A percentile compares a stretch with the other conserved stretches of the same genome.
Evolutionary conservation across 1,140 invertebrate species (phyloP).

Genomic region (Rhagoletis pomonella): DNA sequence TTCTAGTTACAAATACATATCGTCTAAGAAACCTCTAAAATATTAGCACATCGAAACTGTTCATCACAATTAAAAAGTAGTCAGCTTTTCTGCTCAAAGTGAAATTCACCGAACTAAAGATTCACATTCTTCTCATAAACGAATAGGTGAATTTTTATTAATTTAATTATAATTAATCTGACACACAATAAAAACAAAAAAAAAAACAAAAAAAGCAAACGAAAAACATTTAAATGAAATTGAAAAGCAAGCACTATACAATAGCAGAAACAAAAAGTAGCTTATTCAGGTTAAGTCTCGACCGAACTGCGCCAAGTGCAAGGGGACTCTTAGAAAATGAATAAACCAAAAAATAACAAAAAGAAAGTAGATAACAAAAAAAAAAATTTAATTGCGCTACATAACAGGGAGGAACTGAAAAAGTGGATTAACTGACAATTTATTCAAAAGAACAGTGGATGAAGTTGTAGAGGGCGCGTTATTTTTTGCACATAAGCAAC

Average conservation of each 20-base stretch:
- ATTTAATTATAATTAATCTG: background rate
- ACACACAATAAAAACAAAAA: background rate
- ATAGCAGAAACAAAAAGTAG: background rate
- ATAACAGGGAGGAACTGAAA: background rate
- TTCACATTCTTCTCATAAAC: no score
- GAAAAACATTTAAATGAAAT: background rate
- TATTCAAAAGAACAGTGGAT: no score
- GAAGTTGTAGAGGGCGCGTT: no score
- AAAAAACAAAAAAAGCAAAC: background rate
- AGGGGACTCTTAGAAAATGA: background rate
- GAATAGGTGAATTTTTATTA: no score
- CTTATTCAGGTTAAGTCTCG: background rate
- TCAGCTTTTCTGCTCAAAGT: no score
- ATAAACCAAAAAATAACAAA: background rate
- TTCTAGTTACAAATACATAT: no score
- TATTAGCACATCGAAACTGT: no score
- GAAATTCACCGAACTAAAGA: no score
- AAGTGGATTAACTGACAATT: background rate
- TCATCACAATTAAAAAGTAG: no score
- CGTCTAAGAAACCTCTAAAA: no score
- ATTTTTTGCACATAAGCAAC: no score
- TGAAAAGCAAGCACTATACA: background rate
- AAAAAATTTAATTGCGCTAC: constrained; percentile 22
- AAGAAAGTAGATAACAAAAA: constrained; percentile 13
- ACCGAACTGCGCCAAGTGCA: background rate